These are phyloP conservation scores for Peromyscus polionotus DNA, from an alignment of 2,113 vertebrate species.

Conservation along the genomic window DNA sequence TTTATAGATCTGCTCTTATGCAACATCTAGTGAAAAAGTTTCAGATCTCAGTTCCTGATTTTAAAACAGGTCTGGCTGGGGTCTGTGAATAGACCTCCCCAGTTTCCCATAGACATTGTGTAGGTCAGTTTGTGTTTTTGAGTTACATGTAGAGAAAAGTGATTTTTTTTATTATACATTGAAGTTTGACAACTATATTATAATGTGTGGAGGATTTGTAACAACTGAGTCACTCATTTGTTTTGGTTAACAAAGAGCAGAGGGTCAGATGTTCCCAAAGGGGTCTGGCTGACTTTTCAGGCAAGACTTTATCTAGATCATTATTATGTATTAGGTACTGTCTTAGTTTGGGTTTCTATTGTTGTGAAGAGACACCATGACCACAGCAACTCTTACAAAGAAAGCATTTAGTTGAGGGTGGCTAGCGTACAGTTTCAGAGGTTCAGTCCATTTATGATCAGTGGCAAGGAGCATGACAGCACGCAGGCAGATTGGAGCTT, in stretches of 20 bases:
- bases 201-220: not conserved
- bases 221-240: not conserved
- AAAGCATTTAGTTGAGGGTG: too few species aligned
- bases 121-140: constrained; percentile 23
- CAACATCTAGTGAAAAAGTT: not conserved
- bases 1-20: not conserved
- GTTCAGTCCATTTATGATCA: not conserved
- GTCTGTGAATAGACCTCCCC: not conserved
- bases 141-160: constrained; percentile 35
- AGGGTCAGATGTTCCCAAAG: constrained; percentile 12
- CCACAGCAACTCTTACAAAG: too few species aligned
- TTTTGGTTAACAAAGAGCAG: not conserved
- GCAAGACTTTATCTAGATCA: not conserved
- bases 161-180: not conserved
- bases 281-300: constrained; percentile 39
- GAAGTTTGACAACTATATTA: constrained; percentile 16
- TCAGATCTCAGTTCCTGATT: constrained; percentile 16
- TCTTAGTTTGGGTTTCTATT: too few species aligned
- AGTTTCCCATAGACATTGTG: not conserved
- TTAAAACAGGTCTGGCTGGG: not conserved
- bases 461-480: not conserved
- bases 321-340: not conserved
- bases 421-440: not conserved
- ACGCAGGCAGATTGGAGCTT: not conserved
- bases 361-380: too few species aligned